Evolutionary conservation across 1,140 invertebrate genomes (phyloP), one percentile per base, ranked within the genome.

Genomic region (Copidosoma floridanum): DNA sequence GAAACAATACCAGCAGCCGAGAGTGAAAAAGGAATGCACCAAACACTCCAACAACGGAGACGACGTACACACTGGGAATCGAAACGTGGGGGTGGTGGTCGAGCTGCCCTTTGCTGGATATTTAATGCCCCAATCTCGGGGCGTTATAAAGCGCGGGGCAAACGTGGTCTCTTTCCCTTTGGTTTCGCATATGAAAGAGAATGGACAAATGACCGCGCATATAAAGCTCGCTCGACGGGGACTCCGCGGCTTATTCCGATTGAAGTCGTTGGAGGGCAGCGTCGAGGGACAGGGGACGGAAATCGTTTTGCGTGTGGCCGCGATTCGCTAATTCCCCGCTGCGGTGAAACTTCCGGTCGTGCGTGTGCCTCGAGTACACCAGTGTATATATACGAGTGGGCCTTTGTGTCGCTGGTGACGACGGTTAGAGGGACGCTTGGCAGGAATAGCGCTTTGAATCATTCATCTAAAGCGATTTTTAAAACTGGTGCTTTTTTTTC

Each of bases 51-150:
- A n/a, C n/a, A n/a, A n/a, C n/a, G n/a, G n/a, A n/a, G n/a, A n/a
- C n/a, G n/a, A n/a, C n/a, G n/a, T n/a, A n/a, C n/a, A n/a, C n/a
- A n/a, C n/a, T n/a, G n/a, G n/a, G n/a, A n/a, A n/a, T n/a, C n/a
- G n/a, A n/a, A n/a, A n/a, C n/a, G n/a, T n/a, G n/a, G n/a, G 71
- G 72, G 73, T 67, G 67, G 68, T n/a, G 37, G 14, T 10, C 5
- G 21, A 51, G 37, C 26, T 78, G 77, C 77, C 65, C 77, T 79
- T 79, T 80, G 73, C 76, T 80, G 76, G 77, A 79, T 79, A 76
- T 78, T 79, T 80, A 79, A 80, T 79, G 75, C 68, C 68, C 73
- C 78, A 79, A 80, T 79, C 77, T 77, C 65, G 68, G 77, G 77
- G 78, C 73, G 78, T 77, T 76, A 80, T 80, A 79, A 80, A 79